These are phyloP conservation scores for Corynorhinus townsendii DNA, from an alignment of 2,113 vertebrate genomes.

Conservation along the genomic window DNA sequence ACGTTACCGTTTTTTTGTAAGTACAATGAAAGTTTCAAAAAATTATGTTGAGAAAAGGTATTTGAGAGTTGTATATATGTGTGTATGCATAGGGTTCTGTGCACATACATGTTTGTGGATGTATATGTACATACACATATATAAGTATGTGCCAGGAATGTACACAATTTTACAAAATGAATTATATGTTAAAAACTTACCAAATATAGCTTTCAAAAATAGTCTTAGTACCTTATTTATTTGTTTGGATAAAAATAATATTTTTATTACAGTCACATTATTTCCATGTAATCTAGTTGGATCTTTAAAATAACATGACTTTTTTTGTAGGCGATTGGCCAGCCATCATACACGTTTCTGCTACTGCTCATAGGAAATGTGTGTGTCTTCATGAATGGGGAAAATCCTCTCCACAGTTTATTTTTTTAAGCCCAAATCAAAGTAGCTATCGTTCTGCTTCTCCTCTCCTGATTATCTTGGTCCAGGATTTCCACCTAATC, in stretches of 20 bases:
- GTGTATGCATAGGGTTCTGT: not conserved
- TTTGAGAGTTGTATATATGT: not conserved
- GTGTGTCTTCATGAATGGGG: not conserved
- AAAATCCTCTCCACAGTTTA: not conserved
- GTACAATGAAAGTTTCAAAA: not conserved
- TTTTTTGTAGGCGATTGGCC: not conserved
- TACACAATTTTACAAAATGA: not conserved
- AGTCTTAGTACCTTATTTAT: not conserved
- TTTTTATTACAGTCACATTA: not conserved
- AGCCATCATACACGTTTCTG: not conserved
- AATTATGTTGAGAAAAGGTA: not conserved
- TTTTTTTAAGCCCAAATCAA: not conserved
- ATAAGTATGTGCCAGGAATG: not conserved
- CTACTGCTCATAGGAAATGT: not conserved
- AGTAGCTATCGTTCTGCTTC: not conserved
- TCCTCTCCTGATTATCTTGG: not conserved
- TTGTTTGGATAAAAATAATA: not conserved
- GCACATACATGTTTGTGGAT: not conserved
- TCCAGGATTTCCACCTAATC: constrained; percentile 35
- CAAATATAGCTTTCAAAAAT: not conserved
- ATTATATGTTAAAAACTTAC: not conserved
- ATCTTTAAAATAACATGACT: not conserved
- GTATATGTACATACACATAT: not conserved
- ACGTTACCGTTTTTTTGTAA: not conserved
- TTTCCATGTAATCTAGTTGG: not conserved